Evolutionary conservation across 2,113 vertebrate species (phyloP), one percentile per base, ranked within the genome.

Genomic region (Psittacara wagleri): DNA sequence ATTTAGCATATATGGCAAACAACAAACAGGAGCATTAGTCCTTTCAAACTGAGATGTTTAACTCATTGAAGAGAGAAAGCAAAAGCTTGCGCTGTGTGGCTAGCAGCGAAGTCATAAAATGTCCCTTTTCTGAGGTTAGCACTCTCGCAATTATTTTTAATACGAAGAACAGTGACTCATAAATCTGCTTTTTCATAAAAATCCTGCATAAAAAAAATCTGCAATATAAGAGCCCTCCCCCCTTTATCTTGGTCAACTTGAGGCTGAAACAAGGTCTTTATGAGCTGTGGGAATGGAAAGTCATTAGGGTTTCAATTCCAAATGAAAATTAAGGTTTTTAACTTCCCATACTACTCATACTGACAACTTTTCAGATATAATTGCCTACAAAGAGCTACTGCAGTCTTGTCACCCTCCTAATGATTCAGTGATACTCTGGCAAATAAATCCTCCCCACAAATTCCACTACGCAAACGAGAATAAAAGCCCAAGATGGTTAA

Each of bases 321-420:
- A 95, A 94, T 81, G 86, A 94, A 94, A 96, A 96, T 85, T 63
- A 95, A 89, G 72, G 86, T 84, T 90, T 94, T 93, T 89, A 88
- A 33, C 79, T 93, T 96, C 76, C 82, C 48, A 54, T 86, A 86
- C 84, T 85, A 88, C 75, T 96, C 66, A 95, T 37, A 91, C 86
- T 94, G 90, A 93, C 88, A 86, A 81, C 6, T 85, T 74, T 93
- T 96, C 97, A 94, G 85, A 94, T 28, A 72, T 95, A 93, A 95
- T 73, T 94, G 92, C 95, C 66, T 44, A 89, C 91, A 78, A 97
- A 97, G 85, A 95, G 83, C 97, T 95, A 96, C 87, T 86, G 48
- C 13, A 0, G 91, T 78, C 95, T 92, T 94, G 93, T 94, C 94
- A 96, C 82, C 62, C 86, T 95, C 70, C 94, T 69, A 94, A 95